Conservation (phyloP, 2,113 vertebrate species). For the Suricata suricatta region DNA sequence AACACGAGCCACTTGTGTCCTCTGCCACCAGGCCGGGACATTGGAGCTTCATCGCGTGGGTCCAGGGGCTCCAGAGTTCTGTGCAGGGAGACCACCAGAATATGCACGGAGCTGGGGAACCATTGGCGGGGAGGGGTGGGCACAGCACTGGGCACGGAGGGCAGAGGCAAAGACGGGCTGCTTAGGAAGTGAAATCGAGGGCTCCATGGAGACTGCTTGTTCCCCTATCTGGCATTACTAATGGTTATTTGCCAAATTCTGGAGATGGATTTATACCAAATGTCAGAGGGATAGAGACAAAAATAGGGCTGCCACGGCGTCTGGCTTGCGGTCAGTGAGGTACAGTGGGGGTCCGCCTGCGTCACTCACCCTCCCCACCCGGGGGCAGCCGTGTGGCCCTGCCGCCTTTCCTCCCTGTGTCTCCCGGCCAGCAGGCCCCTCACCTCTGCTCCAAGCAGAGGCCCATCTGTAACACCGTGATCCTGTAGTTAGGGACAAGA, state of each 20-base stretch:
- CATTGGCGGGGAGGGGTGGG: not conserved
- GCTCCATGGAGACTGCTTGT: not conserved
- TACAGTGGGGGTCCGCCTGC: not conserved
- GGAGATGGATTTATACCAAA: not conserved
- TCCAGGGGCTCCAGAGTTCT: not conserved
- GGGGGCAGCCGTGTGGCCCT: not conserved
- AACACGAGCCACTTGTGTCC: not conserved
- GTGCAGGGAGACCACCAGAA: not conserved
- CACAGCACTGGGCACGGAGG: rapidly evolving
- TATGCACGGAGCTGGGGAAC: too few relatives aligned
- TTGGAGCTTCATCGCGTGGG: not conserved
- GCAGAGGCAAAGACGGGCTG: rapidly evolving
- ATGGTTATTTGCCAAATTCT: not conserved
- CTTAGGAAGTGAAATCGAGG: not conserved
- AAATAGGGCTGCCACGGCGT: not conserved
- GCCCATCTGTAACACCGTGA: not conserved
- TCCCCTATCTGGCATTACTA: not conserved
- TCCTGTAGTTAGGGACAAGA: not conserved
- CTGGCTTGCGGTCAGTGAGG: not conserved
- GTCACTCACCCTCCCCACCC: not conserved
- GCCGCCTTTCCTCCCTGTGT: not conserved
- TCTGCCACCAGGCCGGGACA: not conserved
- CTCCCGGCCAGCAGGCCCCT: not conserved
- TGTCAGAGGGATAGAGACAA: not conserved
- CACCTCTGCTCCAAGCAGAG: not conserved